These are phyloP conservation scores for Biston betularia DNA, from an alignment of 2,888 invertebrate genomes.

Conservation along the genomic window DNA sequence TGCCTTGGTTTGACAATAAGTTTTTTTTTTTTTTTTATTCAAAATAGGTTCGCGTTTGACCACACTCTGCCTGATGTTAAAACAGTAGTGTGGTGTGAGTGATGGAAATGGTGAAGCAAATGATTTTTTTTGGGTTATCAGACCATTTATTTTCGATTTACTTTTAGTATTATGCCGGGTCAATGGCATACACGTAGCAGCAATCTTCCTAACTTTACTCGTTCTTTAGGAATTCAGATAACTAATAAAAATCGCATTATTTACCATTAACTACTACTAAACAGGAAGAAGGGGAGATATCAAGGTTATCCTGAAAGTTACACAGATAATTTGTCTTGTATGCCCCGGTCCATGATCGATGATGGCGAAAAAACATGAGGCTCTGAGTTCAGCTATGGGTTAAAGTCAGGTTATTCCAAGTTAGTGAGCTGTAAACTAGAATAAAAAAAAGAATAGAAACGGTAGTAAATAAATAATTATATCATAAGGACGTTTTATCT, in stretches of 20 bases:
- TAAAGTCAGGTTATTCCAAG: slow-evolving; percentile 29
- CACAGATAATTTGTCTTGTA: slow-evolving; percentile 59
- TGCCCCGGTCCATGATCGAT: slow-evolving; percentile 55
- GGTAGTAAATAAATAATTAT: no score
- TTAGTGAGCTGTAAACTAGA: slow-evolving; percentile 44
- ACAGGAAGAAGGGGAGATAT: slow-evolving; percentile 35
- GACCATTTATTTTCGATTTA: no score
- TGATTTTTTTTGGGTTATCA: no score
- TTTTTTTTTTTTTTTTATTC: no score
- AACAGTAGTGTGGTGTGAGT: no score
- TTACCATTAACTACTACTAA: slow-evolving; percentile 39
- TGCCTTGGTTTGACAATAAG: no score
- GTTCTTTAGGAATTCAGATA: slow-evolving; percentile 17
- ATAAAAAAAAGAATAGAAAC: neutral
- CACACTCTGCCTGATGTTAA: no score
- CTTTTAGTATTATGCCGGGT: neutral
- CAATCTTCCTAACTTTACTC: no score
- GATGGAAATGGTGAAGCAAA: no score
- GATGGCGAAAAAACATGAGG: slow-evolving; percentile 53
- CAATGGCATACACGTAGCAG: neutral
- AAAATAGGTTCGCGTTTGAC: no score
- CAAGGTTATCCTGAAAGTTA: slow-evolving; percentile 46
- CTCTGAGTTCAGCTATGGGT: slow-evolving; percentile 35
- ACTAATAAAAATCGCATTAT: slow-evolving; percentile 38
- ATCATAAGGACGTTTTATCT: no score